A percentile compares a stretch with the other conserved stretches of the same genome.
Conservation (phyloP, 2,113 vertebrate genomes). For the Lucifuga dentata region DNA sequence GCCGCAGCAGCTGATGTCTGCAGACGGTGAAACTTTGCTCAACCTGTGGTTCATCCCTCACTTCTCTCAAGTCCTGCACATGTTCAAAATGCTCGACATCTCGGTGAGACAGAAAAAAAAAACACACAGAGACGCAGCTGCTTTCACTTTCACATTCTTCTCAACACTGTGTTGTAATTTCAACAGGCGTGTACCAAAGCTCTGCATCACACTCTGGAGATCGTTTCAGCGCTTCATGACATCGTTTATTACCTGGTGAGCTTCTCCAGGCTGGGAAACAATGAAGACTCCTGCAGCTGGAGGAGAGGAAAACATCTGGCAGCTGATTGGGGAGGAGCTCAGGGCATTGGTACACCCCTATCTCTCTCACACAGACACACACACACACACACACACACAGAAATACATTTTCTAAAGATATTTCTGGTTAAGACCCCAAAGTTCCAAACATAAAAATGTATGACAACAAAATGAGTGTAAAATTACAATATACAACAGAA, state of each 20-base stretch:
- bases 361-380: no score
- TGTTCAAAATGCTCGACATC: constrained; percentile 81
- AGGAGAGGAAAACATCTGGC: constrained; percentile 53
- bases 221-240: constrained; percentile 76
- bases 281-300: constrained; percentile 44
- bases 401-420: no score
- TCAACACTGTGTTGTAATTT: neutral
- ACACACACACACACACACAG: no score
- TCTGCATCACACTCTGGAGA: constrained; percentile 77
- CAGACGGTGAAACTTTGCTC: constrained; percentile 75
- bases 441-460: neutral
- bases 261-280: constrained; percentile 80
- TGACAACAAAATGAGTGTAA: no score
- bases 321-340: constrained; percentile 75
- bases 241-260: constrained; percentile 80
- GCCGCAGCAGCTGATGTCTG: constrained; percentile 70
- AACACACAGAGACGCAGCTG: neutral
- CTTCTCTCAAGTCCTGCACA: constrained; percentile 75
- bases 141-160: neutral
- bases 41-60: constrained; percentile 84
- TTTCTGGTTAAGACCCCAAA: neutral
- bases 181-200: constrained; percentile 62
- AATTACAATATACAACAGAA: no score
- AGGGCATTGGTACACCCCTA: constrained; percentile 80
- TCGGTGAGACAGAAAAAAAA: constrained; percentile 70